Base-by-base conservation (phyloP, 2,113 vertebrate species). In the Eubucco bourcierii region DNA sequence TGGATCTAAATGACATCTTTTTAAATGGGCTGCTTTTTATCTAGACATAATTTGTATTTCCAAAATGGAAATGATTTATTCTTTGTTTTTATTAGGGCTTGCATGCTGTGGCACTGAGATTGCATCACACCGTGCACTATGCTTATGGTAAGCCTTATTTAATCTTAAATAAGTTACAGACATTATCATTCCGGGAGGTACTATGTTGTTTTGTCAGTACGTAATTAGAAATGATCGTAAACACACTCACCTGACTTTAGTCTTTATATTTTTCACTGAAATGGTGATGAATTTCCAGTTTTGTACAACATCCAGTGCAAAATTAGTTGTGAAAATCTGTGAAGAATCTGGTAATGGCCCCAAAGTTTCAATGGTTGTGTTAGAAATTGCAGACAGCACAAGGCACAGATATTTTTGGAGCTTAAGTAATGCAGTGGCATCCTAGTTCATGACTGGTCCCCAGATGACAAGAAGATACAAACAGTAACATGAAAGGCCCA, bases 61-160 rank as follows among this genome's bases (percentile, higher is more conserved):
- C 37, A 52, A 61, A 50, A 41, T 1, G 23, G 7, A 50, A 91
- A 55, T 8, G 53, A 13, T 1, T 66, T 78, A 29, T 67, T 50
- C 46, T 93, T 70, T 88, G 6, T 88, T 90, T 94, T 87, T 37
- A 12, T 74, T 72, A 96, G 94, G 78, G 37, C 63, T 84, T 87
- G 78, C n/a, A 66, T 59, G 37, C 60, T 90, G 94, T 55, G 86
- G 58, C 73, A 78, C 66, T 29, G 92, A 60, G 81, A 28, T 28
- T 61, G 70, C 52, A 23, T 66, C 17, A 10, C 17, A 1, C 33
- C n/a, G 17, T 63, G 78, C 0, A 0, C 79, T 61, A 10, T 92
- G 74, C 18, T 73, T 44, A 50, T 70, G 94, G 93, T 96, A 96
- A 97, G 78, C 55, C 47, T 80, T 37, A 13, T 65, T 79, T 65